Conservation (phyloP, 2,888 invertebrate genomes). For the Nebria salina region DNA sequence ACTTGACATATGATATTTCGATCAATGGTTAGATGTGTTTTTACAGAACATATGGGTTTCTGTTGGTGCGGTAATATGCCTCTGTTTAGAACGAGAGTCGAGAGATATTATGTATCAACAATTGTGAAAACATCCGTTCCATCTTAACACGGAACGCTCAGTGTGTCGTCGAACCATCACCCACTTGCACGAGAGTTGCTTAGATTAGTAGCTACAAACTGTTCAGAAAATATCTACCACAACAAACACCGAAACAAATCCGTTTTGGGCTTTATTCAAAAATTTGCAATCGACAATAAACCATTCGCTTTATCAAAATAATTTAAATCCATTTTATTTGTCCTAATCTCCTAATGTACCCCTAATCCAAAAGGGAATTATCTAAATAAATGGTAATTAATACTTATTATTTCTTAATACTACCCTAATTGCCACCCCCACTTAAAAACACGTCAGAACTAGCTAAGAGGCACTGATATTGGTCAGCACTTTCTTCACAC, state of each 20-base stretch:
- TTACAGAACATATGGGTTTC: constrained; percentile 19
- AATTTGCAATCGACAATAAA: no score
- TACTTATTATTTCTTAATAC: no score
- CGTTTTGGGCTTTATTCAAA: no score
- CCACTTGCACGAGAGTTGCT: neutral
- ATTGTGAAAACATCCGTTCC: neutral
- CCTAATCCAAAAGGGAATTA: no score
- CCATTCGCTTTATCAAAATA: no score
- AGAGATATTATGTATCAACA: constrained; percentile 12
- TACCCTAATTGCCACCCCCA: no score
- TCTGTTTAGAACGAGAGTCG: constrained; percentile 3
- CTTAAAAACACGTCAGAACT: no score
- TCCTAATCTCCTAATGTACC: no score
- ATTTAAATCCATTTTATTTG: no score
- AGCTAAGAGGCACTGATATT: no score
- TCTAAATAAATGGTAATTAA: no score
- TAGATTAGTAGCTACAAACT: neutral
- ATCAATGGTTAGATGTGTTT: constrained; percentile 7
- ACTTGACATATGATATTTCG: constrained; percentile 18
- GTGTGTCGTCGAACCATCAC: constrained; percentile 1
- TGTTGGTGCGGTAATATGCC: constrained; percentile 13
- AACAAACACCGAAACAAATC: neutral
- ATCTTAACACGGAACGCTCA: neutral
- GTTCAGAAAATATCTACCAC: neutral
- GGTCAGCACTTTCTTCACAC: no score